Percentiles rank a stretch among this genome's conserved stretches.
Conservation (phyloP, 37 sponge, comb jelly and placozoan genomes). For the Mnemiopsis leidyi region DNA sequence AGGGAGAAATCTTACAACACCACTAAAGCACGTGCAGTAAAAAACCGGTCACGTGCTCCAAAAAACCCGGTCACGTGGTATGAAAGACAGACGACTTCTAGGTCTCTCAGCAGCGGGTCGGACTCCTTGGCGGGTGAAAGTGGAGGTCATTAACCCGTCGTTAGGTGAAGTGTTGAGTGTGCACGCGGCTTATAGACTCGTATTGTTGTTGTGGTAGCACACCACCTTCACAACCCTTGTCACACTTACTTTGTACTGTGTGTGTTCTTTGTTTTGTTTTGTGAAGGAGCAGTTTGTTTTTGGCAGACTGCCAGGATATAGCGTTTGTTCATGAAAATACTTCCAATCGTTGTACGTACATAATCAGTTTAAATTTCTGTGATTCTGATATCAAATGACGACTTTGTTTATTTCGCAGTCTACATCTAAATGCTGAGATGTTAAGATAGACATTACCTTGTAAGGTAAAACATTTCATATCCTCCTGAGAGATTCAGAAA, state of each 20-base stretch:
- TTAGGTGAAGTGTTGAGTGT: not conserved
- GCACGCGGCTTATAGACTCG: no score
- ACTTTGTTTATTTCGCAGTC: no score
- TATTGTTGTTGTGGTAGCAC: no score
- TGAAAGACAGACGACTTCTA: not conserved
- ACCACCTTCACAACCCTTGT: no score
- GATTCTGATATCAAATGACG: no score
- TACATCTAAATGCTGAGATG: no score
- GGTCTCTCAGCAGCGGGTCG: not conserved
- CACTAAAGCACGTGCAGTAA: not conserved
- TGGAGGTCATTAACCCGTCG: not conserved
- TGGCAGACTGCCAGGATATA: not conserved
- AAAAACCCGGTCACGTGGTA: not conserved
- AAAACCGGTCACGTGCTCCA: not conserved
- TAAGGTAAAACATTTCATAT: no score
- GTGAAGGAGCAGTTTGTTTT: not conserved
- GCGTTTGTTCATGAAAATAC: not conserved
- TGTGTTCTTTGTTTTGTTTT: not conserved
- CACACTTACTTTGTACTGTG: no score
- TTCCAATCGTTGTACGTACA: no score
- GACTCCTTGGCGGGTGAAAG: not conserved
- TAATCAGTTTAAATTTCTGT: no score
- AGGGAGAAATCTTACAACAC: not conserved
- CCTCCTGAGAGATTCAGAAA: no score
- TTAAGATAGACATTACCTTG: no score